These are phyloP conservation scores for Eunapius fragilis DNA, from an alignment of 37 sponge, comb jelly and placozoan genomes.

Conservation along the genomic window DNA sequence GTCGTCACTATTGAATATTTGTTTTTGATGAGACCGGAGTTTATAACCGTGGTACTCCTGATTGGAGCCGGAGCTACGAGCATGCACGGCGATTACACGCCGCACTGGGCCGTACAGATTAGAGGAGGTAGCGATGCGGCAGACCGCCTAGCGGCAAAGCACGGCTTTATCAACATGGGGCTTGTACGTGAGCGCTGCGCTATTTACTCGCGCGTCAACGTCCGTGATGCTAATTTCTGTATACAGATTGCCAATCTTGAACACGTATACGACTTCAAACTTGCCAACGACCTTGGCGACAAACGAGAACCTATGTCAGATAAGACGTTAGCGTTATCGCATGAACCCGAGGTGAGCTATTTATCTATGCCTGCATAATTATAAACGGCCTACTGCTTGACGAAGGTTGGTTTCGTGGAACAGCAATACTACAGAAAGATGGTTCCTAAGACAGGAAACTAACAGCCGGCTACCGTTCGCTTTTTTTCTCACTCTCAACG, in stretches of 20 bases:
- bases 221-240: not conserved
- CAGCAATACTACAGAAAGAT: slow-evolving; percentile 25
- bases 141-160: slow-evolving; percentile 43
- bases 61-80: not conserved
- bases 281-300: not conserved
- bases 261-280: slow-evolving; percentile 44
- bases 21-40: too few relatives aligned
- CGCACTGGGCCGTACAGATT: slow-evolving; percentile 62
- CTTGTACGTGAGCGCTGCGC: slow-evolving; percentile 39
- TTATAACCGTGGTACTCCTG: not conserved
- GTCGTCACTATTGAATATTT: too few relatives aligned
- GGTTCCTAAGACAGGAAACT: slow-evolving; percentile 10
- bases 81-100: slow-evolving; percentile 8
- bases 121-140: slow-evolving; percentile 41
- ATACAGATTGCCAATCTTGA: slow-evolving; percentile 18
- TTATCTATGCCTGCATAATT: not conserved
- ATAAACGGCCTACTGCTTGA: not conserved
- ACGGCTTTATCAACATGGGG: slow-evolving; percentile 54
- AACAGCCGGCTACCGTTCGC: not conserved
- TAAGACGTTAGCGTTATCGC: not conserved
- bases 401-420: slow-evolving; percentile 18
- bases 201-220: not conserved
- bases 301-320: not conserved
- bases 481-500: not conserved
- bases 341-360: not conserved